These are phyloP conservation scores for Xyrauchen texanus DNA, from an alignment of 2,113 vertebrate species.

Conservation along the genomic window DNA sequence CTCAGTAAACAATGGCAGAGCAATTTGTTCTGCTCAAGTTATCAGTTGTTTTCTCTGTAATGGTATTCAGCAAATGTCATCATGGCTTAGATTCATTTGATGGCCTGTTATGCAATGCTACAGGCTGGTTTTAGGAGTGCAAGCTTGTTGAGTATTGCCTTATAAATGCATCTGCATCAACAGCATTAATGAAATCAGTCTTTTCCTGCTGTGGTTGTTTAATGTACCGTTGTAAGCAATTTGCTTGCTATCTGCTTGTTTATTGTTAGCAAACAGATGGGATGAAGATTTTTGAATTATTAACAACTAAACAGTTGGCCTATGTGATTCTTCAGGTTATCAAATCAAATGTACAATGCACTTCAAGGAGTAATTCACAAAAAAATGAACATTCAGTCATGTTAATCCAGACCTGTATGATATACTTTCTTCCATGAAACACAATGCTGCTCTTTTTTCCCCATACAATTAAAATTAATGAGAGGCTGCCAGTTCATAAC, in stretches of 20 bases:
- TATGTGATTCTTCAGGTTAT: not conserved
- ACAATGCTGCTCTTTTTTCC: no score
- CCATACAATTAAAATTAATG: no score
- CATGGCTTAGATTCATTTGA: slow-evolving; percentile 5
- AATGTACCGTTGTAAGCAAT: not conserved
- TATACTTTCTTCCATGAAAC: no score
- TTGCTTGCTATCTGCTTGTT: not conserved
- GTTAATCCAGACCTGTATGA: no score
- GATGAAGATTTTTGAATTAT: slow-evolving; percentile 5
- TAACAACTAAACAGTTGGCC: not conserved
- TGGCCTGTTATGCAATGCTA: not conserved
- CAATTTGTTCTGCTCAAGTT: slow-evolving; percentile 24
- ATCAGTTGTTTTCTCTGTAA: not conserved
- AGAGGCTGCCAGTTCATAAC: no score
- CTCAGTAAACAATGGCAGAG: not conserved
- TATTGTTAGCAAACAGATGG: not conserved
- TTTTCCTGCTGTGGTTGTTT: not conserved
- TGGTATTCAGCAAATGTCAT: slow-evolving; percentile 18
- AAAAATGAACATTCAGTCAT: no score
- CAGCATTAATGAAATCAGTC: not conserved
- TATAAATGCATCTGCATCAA: not conserved
- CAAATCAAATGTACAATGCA: not conserved
- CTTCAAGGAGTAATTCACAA: no score
- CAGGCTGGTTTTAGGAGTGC: not conserved
- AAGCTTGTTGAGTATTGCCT: not conserved